Evolutionary conservation across 2,113 vertebrate species (phyloP).

Genomic region (Otolemur garnettii): DNA sequence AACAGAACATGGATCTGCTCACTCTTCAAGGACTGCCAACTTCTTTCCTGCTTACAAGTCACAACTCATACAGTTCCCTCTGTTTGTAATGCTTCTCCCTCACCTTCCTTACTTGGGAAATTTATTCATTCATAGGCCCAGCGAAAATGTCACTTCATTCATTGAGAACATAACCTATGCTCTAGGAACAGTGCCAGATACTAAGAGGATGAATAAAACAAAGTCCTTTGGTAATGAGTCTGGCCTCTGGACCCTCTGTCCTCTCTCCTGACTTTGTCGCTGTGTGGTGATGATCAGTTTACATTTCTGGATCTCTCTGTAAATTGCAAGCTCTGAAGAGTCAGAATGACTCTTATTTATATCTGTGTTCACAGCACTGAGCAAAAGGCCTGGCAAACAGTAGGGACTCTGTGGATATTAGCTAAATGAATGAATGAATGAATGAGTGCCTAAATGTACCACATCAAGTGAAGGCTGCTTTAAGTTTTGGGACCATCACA

Average conservation of each 20-base stretch:
- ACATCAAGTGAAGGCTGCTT: not conserved
- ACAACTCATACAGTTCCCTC: not conserved
- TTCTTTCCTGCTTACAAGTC: not conserved
- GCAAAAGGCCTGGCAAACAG: not conserved
- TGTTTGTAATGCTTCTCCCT: not conserved
- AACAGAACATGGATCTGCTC: not conserved
- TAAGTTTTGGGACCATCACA: not conserved
- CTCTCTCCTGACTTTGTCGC: slow-evolving; percentile 36
- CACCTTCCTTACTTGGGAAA: not conserved
- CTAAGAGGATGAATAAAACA: slow-evolving; percentile 5
- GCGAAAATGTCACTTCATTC: slow-evolving; percentile 5
- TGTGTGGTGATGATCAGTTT: not conserved
- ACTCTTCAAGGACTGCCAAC: not conserved
- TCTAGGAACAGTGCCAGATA: slow-evolving; percentile 29
- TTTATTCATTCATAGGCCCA: not conserved
- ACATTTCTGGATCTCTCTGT: slow-evolving; percentile 22
- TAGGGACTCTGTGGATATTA: not conserved
- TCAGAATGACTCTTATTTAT: not conserved
- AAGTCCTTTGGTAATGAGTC: not conserved
- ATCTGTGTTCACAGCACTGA: not conserved
- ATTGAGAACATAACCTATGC: slow-evolving; percentile 7
- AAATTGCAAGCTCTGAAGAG: not conserved
- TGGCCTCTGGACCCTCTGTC: not conserved
- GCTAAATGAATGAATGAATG: not conserved
- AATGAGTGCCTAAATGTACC: not conserved